Evolutionary conservation across 1,140 invertebrate species (phyloP), one percentile per base, ranked within the genome.

Genomic region (Pachypeltis micranthus): DNA sequence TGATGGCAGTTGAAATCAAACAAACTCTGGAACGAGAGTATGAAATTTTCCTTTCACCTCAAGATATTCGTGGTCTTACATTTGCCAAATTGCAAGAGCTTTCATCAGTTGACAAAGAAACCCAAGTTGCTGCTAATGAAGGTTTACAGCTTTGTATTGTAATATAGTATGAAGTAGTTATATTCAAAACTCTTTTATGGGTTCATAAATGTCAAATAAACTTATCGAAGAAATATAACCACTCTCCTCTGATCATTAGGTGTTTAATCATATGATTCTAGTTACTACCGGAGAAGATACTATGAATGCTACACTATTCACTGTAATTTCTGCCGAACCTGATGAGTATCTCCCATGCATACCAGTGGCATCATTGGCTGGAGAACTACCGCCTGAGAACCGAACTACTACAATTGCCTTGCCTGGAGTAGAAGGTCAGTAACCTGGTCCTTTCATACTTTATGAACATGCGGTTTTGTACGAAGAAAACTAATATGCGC

Each of bases 1-100:
- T 90, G 73, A 90, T 90, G 86, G 84, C 83, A 19, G 83, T 89
- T 0, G 87, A 91, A 73, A 87, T 93, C 63, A 90, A 92, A 69
- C 88, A 92, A 73, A 86, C 85, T 0, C 73, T 93, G 2, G 90
- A 93, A 72, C 76, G 88, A 71, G 86, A 90, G 70, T 90, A 85
- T 74, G 88, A 91, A 71, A 73, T 91, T 34, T 80, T 84, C 68
- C 74, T 93, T 3, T 82, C 87, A 0, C 85, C 87, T 58, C 84
- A 88, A 70, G 89, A 92, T 69, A 86, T 93, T 59, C 79, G 90
- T 61, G 78, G 73, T 19, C 69, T 86, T 31, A 80, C 75, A 12
- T 71, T 81, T 24, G 70, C 70, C 21, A 77, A 72, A 75, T 72
- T 90, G 0, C 71, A 77, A 51, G 75, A 78, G 44, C 74, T 79